phyloP scores from a whole-genome alignment of 2,888 invertebrate genomes.

The Stramonita haemastoma region DNA sequence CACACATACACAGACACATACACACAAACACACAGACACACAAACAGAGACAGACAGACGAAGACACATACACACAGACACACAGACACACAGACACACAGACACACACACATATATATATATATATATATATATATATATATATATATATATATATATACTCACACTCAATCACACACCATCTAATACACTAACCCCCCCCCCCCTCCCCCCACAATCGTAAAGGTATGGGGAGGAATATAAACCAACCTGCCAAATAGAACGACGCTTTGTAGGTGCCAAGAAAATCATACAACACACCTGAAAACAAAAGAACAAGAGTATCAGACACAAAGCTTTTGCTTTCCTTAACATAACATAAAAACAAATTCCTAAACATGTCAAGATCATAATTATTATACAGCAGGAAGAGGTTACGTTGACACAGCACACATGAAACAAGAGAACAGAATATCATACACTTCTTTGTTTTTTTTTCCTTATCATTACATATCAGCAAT shows the following conservation, averaged over 20 bases:
- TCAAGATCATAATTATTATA: too few species aligned
- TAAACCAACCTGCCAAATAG: not conserved
- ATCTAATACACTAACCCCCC: not conserved
- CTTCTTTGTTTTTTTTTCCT: too few species aligned
- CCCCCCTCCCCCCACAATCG: not conserved
- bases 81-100: not conserved
- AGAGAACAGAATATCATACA: too few species aligned
- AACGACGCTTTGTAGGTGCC: conserved; percentile 9
- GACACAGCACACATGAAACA: too few species aligned
- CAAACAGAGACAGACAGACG: not conserved
- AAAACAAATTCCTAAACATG: too few species aligned
- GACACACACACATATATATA: not conserved
- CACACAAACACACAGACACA: not conserved
- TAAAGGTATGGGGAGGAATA: not conserved
- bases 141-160: not conserved
- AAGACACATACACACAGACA: not conserved
- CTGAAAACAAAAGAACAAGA: too few species aligned
- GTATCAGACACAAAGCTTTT: too few species aligned
- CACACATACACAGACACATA: not conserved
- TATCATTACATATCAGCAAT: too few species aligned
- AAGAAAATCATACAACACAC: not conserved
- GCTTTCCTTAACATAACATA: too few species aligned
- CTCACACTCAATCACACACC: not conserved
- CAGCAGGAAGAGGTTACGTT: too few species aligned
- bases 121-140: not conserved